Base-by-base conservation (phyloP, 1,140 invertebrate species). In the Arctopsyche grandis region DNA sequence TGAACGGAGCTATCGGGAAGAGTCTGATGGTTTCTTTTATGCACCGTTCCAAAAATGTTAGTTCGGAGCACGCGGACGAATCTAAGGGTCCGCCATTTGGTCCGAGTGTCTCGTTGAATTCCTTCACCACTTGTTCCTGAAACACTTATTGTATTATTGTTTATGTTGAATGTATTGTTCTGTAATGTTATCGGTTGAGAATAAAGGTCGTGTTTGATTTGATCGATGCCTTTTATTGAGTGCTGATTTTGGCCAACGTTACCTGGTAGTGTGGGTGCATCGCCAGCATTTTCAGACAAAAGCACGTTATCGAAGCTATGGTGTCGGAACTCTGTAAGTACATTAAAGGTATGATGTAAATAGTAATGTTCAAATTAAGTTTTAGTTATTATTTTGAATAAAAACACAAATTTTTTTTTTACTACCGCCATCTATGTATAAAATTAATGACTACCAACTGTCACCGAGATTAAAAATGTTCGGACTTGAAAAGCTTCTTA, bases 1-100 rank as follows among this genome's bases (percentile, higher is more conserved):
- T 78, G 29, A 71, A 78, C 10, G 77, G 77, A 10, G 77, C 77
- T 19, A 71, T 73, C 9, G 77, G 77, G 58, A 78, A 78, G n/a
- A 78, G 21, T 29, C 77, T 19, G 9, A 78, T 58, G 7, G 69
- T 73, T 73, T 78, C 77, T 63, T 78, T 78, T 14, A 78, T 78
- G 29, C 77, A 78, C 14, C 77, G 52, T 7, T 78, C 77, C 14
- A 78, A 38, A 58, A 48, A 44, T n/a, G 43, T 9, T 26, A 78
- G 46, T 69, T 78, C 29, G 12, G 52, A 10, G 21, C 77, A 78
- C 24, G 24, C 19, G 9, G 66, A 44, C 29, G 69, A 22, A 24
- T 69, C 69, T 14, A 71, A 38, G 7, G 22, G 21, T 21, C 44
- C 9, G 21, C 22, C 69, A 43, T 22, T 52, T 9, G 21, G 9